phyloP scores from a whole-genome alignment of 2,113 vertebrate species.

The Poeciliopsis occidentalis region DNA sequence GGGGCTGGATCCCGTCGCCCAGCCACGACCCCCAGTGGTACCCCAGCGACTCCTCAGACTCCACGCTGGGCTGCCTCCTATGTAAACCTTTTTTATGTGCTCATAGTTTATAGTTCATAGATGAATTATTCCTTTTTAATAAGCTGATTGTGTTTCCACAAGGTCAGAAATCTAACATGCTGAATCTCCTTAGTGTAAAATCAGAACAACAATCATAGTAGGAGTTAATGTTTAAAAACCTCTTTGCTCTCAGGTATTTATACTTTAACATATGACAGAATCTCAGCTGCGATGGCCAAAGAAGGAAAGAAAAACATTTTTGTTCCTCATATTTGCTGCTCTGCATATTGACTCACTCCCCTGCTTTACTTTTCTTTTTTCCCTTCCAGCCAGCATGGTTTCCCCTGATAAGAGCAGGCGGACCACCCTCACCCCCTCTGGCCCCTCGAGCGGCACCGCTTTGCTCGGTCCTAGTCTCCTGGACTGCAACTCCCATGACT shows the following conservation, averaged over 20 bases:
- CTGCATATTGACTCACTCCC: conserved; percentile 1
- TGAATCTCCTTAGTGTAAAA: neutral
- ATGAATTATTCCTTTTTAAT: neutral
- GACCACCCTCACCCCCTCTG: conserved; percentile 82
- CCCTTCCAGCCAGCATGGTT: conserved; percentile 90
- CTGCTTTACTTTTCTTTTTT: conserved; percentile 1
- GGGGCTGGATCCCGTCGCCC: conserved; percentile 95
- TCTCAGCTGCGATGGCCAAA: neutral
- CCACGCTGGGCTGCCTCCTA: conserved; percentile 93
- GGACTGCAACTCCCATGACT: conserved; percentile 96
- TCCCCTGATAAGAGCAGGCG: conserved; percentile 94
- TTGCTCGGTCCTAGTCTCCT: conserved; percentile 92
- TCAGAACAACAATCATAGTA: neutral
- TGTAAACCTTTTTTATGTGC: conserved; percentile 79
- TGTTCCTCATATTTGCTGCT: neutral
- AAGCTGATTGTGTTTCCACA: neutral
- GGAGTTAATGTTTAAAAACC: no score
- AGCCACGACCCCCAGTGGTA: conserved; percentile 99
- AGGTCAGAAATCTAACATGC: neutral
- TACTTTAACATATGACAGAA: neutral
- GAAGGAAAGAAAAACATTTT: neutral
- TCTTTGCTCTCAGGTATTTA: neutral
- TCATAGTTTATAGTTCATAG: neutral
- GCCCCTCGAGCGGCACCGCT: conserved; percentile 88
- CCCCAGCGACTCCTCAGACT: conserved; percentile 94